Evolutionary conservation across 2,797 vertebrate genomes (phyloP), one percentile per base, ranked within the genome.

Genomic region (Mormyrops boulengeri): DNA sequence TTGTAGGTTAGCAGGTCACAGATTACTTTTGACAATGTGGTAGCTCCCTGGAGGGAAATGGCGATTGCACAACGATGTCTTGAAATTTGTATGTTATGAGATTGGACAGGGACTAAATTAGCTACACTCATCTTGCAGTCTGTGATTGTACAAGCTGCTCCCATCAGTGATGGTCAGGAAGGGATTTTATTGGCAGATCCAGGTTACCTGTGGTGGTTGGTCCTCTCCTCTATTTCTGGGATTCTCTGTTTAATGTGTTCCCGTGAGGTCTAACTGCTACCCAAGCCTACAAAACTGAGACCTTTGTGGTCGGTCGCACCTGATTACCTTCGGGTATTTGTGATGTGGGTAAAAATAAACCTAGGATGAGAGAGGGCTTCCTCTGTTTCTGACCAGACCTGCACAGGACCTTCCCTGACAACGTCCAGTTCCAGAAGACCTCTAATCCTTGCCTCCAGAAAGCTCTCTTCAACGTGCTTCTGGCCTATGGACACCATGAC

Each of bases 321-420:
- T 82, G 6, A n/a, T 47, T 22, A 82, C 41, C 77, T 82, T 82
- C 0, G 41, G 41, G 82, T 52, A 52, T 85, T 85, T 85, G 44
- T 30, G 47, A 49, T 85, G 8, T 30, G 49, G 82, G 49, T 84
- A 47, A 84, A 47, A 44, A 44, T 84, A 49, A 44, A 84, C 44
- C 41, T 49, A 47, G 41, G 80, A 22, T 57, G 52, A 22, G 53
- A 41, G 2, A 14, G 41, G 14, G 47, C 41, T 88, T 52, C n/a
- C 41, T 53, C 90, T 38, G 0, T 22, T 62, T 88, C 1, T 89
- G 80, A 80, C 9, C 92, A 99, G 98, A 99, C 91, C 95, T 99
- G 94, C 97, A 98, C 91, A 96, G 98, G 94, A 99, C 98, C 30
- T 99, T 99, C 94, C 98, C 98, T 0, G 97, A 99, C 94, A 99